These are phyloP conservation scores for Colletes collaris DNA, from an alignment of 2,888 invertebrate genomes.

Conservation along the genomic window DNA sequence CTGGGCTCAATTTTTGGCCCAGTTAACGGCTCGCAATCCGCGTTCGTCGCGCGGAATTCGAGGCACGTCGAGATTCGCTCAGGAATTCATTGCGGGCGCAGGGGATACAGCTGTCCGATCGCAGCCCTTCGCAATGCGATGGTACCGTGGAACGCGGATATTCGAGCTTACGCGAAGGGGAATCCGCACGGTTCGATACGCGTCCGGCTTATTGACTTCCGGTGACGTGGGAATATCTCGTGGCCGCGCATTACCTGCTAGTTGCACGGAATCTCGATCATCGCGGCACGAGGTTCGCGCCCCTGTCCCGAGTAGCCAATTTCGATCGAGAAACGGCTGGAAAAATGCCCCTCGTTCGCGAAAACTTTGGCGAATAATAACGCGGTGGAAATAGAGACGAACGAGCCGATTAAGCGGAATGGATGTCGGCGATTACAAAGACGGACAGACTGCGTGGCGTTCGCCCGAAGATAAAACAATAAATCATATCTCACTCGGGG, in stretches of 20 bases:
- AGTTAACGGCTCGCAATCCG: no score
- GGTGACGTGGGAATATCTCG: conserved; percentile 65
- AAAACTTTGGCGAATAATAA: not conserved
- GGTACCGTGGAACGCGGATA: conserved; percentile 67
- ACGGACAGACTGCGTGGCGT: conserved; percentile 20
- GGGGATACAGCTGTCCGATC: conserved; percentile 44
- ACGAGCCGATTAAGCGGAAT: conserved; percentile 25
- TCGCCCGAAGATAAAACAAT: conserved; percentile 31
- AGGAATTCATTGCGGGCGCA: conserved; percentile 41
- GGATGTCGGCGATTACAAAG: conserved; percentile 32
- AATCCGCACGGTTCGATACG: conserved; percentile 56
- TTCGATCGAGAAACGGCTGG: no score
- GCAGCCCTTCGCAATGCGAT: conserved; percentile 44
- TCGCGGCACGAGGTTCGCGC: no score
- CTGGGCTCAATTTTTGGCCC: conserved; percentile 25
- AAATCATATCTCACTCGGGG: conserved; percentile 23
- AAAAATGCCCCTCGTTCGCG: no score
- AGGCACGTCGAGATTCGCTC: conserved; percentile 44
- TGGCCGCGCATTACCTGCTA: conserved; percentile 38
- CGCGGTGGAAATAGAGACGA: conserved; percentile 14
- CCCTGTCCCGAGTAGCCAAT: not conserved
- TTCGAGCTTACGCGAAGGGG: conserved; percentile 59
- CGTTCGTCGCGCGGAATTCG: conserved; percentile 36
- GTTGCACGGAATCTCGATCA: conserved; percentile 24
- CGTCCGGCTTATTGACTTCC: conserved; percentile 73